Conservation (phyloP, 2,113 vertebrate genomes). For the Beaufortia kweichowensis region DNA sequence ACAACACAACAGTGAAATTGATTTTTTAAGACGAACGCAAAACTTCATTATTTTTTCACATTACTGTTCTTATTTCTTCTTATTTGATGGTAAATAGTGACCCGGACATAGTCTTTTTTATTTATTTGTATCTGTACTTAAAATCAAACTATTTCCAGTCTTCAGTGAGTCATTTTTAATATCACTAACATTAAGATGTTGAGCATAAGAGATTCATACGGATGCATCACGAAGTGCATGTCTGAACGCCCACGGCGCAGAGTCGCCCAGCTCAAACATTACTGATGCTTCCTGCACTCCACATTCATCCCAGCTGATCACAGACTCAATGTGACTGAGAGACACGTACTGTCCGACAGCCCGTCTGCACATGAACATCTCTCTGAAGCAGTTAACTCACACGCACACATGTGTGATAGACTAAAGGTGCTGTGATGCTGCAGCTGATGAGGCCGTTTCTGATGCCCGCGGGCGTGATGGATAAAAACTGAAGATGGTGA, state of each 20-base stretch:
- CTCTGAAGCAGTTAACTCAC: conserved; percentile 44
- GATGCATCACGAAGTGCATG: not conserved
- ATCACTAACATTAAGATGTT: not conserved
- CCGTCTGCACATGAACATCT: conserved; percentile 42
- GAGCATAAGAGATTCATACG: conserved; percentile 15
- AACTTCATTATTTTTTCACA: not conserved
- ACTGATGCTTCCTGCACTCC: conserved; percentile 25
- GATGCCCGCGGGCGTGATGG: too few relatives aligned
- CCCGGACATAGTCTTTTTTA: not conserved
- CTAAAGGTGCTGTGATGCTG: conserved; percentile 38
- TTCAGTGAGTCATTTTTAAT: conserved; percentile 17
- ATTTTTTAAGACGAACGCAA: not conserved
- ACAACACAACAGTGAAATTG: too few relatives aligned
- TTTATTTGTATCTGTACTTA: not conserved
- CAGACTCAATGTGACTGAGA: conserved; percentile 44
- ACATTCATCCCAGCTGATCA: conserved; percentile 1
- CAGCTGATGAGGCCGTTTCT: conserved; percentile 12
- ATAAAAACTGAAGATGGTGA: not conserved
- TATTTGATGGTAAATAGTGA: not conserved
- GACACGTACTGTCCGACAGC: conserved; percentile 27
- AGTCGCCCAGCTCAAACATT: conserved; percentile 11
- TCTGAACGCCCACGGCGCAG: not conserved
- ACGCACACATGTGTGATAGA: conserved; percentile 36
- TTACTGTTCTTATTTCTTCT: not conserved
- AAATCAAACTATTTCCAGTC: conserved; percentile 18